phyloP scores from a whole-genome alignment of 1,140 invertebrate species.

The Drosophila malerkotliana region DNA sequence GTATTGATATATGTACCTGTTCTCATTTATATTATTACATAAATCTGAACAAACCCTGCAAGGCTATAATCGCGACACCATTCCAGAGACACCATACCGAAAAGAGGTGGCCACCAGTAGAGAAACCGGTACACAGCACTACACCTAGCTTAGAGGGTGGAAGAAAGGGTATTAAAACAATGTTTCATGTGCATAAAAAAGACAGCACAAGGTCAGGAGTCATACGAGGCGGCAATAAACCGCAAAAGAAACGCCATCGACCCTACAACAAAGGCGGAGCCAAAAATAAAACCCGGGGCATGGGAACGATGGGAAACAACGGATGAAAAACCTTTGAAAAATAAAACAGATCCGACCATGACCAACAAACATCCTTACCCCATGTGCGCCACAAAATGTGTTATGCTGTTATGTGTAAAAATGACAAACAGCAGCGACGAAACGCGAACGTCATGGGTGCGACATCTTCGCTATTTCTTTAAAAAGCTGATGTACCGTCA shows the following conservation, averaged over 20 bases:
- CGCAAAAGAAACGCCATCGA: slow-evolving; percentile 27
- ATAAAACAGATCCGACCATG: background rate
- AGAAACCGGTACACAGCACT: background rate
- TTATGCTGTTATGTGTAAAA: slow-evolving; percentile 51
- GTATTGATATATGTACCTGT: no score
- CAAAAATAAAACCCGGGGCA: background rate
- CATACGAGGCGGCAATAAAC: slow-evolving; percentile 61
- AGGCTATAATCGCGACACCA: no score
- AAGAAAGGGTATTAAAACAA: slow-evolving; percentile 61
- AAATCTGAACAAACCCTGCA: no score
- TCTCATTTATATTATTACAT: no score
- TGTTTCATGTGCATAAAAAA: slow-evolving; percentile 74
- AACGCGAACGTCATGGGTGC: slow-evolving; percentile 42
- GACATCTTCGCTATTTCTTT: slow-evolving; percentile 40
- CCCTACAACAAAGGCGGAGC: slow-evolving; percentile 1
- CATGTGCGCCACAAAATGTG: slow-evolving; percentile 24
- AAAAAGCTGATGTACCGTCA: slow-evolving; percentile 47
- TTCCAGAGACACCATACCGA: background rate
- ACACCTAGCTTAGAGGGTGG: background rate
- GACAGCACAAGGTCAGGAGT: slow-evolving; percentile 45
- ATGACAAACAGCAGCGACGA: slow-evolving; percentile 68
- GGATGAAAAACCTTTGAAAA: background rate
- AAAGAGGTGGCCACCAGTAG: background rate
- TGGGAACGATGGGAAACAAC: background rate
- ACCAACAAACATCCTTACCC: background rate